A percentile compares a stretch with the other conserved stretches of the same genome.
These are phyloP conservation scores for Trichopria drosophilae DNA, from an alignment of 2,888 invertebrate genomes.

Conservation along the genomic window DNA sequence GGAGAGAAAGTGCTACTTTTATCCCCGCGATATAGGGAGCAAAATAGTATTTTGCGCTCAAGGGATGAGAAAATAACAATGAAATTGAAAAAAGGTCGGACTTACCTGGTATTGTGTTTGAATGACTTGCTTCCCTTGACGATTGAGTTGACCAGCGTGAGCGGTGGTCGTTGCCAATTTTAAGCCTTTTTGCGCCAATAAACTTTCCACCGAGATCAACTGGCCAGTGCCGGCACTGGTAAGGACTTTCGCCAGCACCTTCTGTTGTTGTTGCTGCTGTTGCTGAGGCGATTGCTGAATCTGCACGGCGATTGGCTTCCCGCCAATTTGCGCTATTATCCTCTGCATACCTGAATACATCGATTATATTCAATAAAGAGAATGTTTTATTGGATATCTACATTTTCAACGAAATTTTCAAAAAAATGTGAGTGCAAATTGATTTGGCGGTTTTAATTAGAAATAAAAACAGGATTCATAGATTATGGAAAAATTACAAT, in stretches of 20 bases:
- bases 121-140: conserved; percentile 55
- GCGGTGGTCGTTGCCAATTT: conserved; percentile 50
- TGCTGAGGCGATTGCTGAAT: conserved; percentile 60
- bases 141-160: conserved; percentile 49
- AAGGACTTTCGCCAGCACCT: conserved; percentile 72
- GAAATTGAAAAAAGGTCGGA: conserved; percentile 1
- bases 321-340: conserved; percentile 56
- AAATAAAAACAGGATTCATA: no score
- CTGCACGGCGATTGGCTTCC: conserved; percentile 58
- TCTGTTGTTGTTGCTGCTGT: conserved; percentile 57
- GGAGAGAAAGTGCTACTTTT: no score
- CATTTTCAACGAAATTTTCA: no score
- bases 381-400: no score
- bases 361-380: no score
- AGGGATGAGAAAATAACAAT: no score
- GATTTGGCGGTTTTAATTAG: no score
- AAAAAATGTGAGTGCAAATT: no score
- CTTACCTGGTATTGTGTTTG: conserved; percentile 55
- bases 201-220: conserved; percentile 65
- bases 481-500: no score
- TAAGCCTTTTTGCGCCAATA: conserved; percentile 61
- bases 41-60: no score
- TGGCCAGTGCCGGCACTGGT: conserved; percentile 68
- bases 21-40: no score
- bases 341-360: conserved; percentile 55